Evolutionary conservation across 2,888 invertebrate species (phyloP), one percentile per base, ranked within the genome.

Genomic region (Sclerodermus sp.): DNA sequence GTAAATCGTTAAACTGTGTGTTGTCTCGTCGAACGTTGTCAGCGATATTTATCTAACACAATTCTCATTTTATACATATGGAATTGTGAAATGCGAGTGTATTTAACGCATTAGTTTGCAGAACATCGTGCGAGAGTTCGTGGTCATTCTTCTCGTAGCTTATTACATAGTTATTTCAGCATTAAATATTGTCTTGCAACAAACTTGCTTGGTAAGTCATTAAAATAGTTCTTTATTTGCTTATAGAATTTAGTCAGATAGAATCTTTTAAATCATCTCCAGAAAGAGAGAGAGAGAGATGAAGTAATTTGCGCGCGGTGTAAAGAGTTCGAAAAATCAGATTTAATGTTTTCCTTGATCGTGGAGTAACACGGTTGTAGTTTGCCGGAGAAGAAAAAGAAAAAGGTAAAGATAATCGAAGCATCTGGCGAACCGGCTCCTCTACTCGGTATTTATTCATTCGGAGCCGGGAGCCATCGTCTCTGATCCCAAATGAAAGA

Each of bases 401-500:
- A 44, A 45, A 47, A 54, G 49, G 44, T 45, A 49, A 47, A 51
- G n/a, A 44, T 57, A 57, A 49, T 62, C 57, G 46, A 48, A 47
- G 53, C 56, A 58, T 56, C 51, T 62, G 53, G 56, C 47, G 51
- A 60, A 60, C 58, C 56, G 55, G 52, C 58, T 63, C 53, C 54
- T 53, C 52, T 49, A 57, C 51, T 60, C 48, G 41, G 55, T 47
- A 57, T 63, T 58, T 61, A 61, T 58, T 55, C 52, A 49, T 58
- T 55, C 54, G 48, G 45, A 43, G 31, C 36, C 40, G 37, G 40
- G 40, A 53, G 42, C 50, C 43, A 53, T 46, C 51, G 49, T 48
- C 47, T 42, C 45, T 32, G 51, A 55, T 58, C 44, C 49, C 39
- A 38, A 14, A 38, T 34, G 34, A 34, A 34, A 34, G 34, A 34